Evolutionary conservation across 30 jellyfish, hydroid and myxozoan genomes (phyloP).

Genomic region (Rhopilema esculentum): DNA sequence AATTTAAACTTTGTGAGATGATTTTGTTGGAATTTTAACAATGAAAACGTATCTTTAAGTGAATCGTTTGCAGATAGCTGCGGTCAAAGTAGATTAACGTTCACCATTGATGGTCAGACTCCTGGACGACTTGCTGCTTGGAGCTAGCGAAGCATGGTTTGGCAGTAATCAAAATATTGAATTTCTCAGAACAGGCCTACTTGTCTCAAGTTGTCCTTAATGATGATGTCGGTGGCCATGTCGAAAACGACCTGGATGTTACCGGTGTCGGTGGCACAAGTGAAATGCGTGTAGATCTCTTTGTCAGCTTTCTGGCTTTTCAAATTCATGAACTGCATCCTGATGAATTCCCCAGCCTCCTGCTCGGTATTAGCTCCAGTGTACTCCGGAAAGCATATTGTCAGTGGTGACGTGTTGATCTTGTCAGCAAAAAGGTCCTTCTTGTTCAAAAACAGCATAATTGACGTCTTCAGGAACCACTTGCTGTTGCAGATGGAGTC

Average conservation of each 20-base stretch:
- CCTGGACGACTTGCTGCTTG: not conserved
- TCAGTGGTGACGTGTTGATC: constrained; percentile 53
- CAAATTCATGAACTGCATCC: constrained; percentile 26
- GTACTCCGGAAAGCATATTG: constrained; percentile 53
- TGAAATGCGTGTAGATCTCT: constrained; percentile 43
- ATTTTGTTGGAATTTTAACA: not conserved
- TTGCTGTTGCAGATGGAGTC: constrained; percentile 58
- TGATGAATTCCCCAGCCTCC: constrained; percentile 51
- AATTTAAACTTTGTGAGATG: not conserved
- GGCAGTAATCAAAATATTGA: not conserved
- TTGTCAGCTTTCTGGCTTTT: constrained; percentile 39
- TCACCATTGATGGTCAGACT: not conserved
- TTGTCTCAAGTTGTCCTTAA: constrained; percentile 85
- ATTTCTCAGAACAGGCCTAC: constrained; percentile 75
- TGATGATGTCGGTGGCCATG: constrained; percentile 35
- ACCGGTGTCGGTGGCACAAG: constrained; percentile 74
- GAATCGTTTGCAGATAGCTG: not conserved
- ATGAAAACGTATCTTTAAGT: not conserved
- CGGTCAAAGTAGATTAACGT: not conserved
- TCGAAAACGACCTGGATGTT: constrained; percentile 45
- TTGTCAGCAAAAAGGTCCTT: constrained; percentile 68
- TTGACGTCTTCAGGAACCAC: constrained; percentile 61
- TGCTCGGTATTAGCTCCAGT: constrained; percentile 47
- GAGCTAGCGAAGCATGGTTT: not conserved
- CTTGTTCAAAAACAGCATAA: constrained; percentile 65